Evolutionary conservation across 2,888 invertebrate species (phyloP), one percentile per base, ranked within the genome.

Genomic region (Eupithecia exiguata): DNA sequence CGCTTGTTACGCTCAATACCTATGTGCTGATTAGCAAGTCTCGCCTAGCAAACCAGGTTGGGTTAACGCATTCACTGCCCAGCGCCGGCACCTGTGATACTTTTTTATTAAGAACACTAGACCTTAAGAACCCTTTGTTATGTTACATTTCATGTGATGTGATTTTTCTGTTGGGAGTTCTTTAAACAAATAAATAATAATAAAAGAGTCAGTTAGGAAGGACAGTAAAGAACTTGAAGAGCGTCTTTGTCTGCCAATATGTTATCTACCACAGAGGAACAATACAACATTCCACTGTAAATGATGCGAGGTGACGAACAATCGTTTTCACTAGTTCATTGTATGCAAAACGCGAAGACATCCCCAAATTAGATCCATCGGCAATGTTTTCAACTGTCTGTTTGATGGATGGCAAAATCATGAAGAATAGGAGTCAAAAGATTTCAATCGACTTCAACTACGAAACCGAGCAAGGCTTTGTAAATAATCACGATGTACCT

Each of bases 311-410:
- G 71, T 69, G 69, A 53, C 43, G 71, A 76, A 71, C 73, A 70
- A 75, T 75, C 38, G 49, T 9, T 53, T 49, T 67, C 40, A 63
- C 40, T 30, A 38, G 38, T 71, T 68, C 43, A 76, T 76, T 76
- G 75, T 75, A 77, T 77, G 77, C 74, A 72, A 75, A 74, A 68
- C 49, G n/a, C 46, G 16, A 68, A 74, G 61, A 53, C 71, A 69
- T 74, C 75, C 75, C 69, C 66, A 77, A 75, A 75, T 74, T 62
- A 61, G 74, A 72, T 69, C 58, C 35, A 68, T 36, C 49, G 21
- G 49, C 21, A 49, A 53, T 53, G 49, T 21, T 53, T 21, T 30
- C 58, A 72, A 63, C 67, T 61, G 66, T 6, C 38, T 35, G 66
- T 49, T 53, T 35, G 66, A 68, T 71, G 63, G 30, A 69, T 74